These are phyloP conservation scores for Eremobia ochroleuca DNA, from an alignment of 2,888 invertebrate species.

Conservation along the genomic window DNA sequence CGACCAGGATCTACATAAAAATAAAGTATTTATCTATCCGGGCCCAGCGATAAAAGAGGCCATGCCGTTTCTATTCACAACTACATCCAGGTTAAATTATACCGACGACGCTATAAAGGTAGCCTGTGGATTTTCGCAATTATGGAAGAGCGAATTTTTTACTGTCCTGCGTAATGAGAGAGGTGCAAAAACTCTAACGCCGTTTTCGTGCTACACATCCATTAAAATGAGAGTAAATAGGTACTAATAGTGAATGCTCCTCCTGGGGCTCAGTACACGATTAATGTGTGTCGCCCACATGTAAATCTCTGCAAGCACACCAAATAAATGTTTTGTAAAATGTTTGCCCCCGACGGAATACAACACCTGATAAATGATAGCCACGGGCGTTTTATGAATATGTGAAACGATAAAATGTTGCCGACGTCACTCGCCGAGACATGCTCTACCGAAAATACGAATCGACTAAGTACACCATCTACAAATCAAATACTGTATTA, in stretches of 20 bases:
- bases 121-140: constrained; percentile 78
- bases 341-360: constrained; percentile 80
- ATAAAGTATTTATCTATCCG: constrained; percentile 66
- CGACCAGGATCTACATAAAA: constrained; percentile 53
- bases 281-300: constrained; percentile 80
- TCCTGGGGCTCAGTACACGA: constrained; percentile 75
- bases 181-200: constrained; percentile 72
- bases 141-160: constrained; percentile 77
- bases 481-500: constrained; percentile 40
- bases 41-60: constrained; percentile 71
- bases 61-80: constrained; percentile 73
- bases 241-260: constrained; percentile 72
- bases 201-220: constrained; percentile 62
- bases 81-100: constrained; percentile 77
- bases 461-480: constrained; percentile 55
- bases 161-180: constrained; percentile 78
- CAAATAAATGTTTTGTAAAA: constrained; percentile 85
- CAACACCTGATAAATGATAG: constrained; percentile 86
- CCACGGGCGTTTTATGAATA: constrained; percentile 84
- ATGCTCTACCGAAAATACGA: constrained; percentile 58
- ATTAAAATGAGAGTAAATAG: constrained; percentile 71
- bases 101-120: constrained; percentile 73
- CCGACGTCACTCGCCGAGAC: constrained; percentile 70
- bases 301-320: constrained; percentile 80
- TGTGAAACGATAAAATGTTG: constrained; percentile 79